Evolutionary conservation across 2,797 vertebrate genomes (phyloP), one percentile per base, ranked within the genome.

Genomic region (Pseudochirops cupreus): DNA sequence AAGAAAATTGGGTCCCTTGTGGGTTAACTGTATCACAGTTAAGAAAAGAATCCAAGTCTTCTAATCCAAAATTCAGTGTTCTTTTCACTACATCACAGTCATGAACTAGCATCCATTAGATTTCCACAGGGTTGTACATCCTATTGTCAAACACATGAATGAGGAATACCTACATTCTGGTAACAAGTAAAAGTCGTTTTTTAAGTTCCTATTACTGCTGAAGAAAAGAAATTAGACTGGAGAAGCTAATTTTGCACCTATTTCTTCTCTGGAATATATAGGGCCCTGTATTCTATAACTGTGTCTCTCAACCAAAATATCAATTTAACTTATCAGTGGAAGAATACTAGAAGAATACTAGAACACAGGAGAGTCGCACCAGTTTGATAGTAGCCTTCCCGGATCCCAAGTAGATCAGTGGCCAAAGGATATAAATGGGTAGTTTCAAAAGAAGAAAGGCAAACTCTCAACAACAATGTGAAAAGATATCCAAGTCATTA

Each of bases 241-340:
- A 58, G 24, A 93, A 16, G 33, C 39, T 82, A 57, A 54, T 91
- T 59, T 95, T 67, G 21, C 4, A 90, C 56, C n/a, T 31, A 5
- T 59, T 46, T 92, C 56, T 53, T 93, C 6, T 92, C 9, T 92
- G 7, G 26, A 93, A 4, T 16, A 56, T 4, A 56, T 4, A 74
- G 29, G 62, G 24, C 4, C 29, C 56, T 90, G 18, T 91, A 59
- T 87, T 55, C 74, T 94, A 74, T 90, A 46, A 93, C 92, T 91
- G 21, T 16, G 7, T n/a, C 93, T 93, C 31, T 67, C n/a, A 56
- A 13, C 0, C 2, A 21, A 87, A 62, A 7, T 56, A 50, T 46
- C 10, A 26, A 3, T 92, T 11, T 92, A 91, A 57, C 58, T 2
- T 18, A 92, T 93, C 28, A 56, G 5, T 93, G 5, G 52, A 92